A percentile compares a stretch with the other conserved stretches of the same genome.
Conservation (phyloP, 2,888 invertebrate genomes). For the Watsonalla binaria region DNA sequence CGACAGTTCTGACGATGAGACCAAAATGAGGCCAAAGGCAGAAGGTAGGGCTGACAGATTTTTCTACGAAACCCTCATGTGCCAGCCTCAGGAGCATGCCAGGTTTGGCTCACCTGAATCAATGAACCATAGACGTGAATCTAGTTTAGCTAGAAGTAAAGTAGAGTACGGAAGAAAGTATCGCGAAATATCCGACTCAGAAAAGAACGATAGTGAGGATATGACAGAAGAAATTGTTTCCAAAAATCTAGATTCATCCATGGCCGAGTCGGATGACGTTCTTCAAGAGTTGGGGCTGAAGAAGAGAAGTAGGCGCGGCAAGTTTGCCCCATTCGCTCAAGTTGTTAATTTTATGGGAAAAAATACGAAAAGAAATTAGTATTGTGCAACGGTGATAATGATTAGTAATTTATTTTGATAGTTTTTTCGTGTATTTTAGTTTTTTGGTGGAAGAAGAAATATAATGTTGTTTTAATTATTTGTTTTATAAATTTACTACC, state of each 20-base stretch:
- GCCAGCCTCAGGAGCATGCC: slow-evolving; percentile 40
- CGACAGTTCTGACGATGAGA: slow-evolving; percentile 61
- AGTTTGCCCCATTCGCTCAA: slow-evolving; percentile 58
- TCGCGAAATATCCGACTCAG: slow-evolving; percentile 46
- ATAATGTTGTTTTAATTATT: background rate
- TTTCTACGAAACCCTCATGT: slow-evolving; percentile 66
- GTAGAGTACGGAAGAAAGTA: slow-evolving; percentile 44
- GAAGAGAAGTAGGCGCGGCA: slow-evolving; percentile 50
- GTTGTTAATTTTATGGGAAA: slow-evolving; percentile 71
- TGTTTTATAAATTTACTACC: background rate
- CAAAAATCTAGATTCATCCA: slow-evolving; percentile 54
- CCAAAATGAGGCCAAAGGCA: slow-evolving; percentile 34
- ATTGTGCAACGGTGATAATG: slow-evolving; percentile 21
- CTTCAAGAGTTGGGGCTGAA: slow-evolving; percentile 49
- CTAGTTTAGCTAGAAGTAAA: slow-evolving; percentile 28
- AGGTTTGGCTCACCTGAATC: slow-evolving; percentile 41
- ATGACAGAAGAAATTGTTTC: slow-evolving; percentile 53
- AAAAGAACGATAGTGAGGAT: slow-evolving; percentile 56
- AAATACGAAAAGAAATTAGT: slow-evolving; percentile 50
- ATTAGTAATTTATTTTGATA: slow-evolving; percentile 26
- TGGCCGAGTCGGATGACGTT: slow-evolving; percentile 53
- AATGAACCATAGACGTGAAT: slow-evolving; percentile 34
- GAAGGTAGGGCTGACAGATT: slow-evolving; percentile 54
- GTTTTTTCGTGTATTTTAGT: slow-evolving; percentile 10
- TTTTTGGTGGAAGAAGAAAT: background rate